Percentiles rank a stretch among this genome's conserved stretches.
phyloP scores from a whole-genome alignment of 2,797 vertebrate genomes.

The Odontamblyopus rebecca region DNA sequence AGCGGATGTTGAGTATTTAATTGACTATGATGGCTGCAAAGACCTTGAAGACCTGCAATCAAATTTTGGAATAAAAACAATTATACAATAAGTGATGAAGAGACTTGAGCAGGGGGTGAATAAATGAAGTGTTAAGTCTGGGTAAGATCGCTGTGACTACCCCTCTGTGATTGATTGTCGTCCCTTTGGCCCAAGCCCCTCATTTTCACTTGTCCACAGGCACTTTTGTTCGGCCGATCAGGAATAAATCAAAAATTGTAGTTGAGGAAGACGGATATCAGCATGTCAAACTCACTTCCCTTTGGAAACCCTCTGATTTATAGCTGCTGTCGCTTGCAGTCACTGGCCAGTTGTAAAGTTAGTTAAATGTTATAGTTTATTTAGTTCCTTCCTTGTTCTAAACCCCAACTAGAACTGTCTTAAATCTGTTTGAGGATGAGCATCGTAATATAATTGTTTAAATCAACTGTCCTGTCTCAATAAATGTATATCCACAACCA shows the following conservation, averaged over 20 bases:
- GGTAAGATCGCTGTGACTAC: conserved; percentile 71
- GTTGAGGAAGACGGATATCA: conserved; percentile 79
- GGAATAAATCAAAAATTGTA: conserved; percentile 81
- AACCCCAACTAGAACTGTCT: conserved; percentile 72
- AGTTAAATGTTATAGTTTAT: conserved; percentile 77
- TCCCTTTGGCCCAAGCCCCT: conserved; percentile 71
- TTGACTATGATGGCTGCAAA: conserved; percentile 60
- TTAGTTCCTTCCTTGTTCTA: conserved; percentile 73
- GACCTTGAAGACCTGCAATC: conserved; percentile 66
- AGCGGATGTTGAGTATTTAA: conserved; percentile 68
- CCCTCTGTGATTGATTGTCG: conserved; percentile 78
- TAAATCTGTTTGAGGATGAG: conserved; percentile 45
- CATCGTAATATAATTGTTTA: conserved; percentile 44
- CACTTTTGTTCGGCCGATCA: conserved; percentile 78
- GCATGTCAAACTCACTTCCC: conserved; percentile 75
- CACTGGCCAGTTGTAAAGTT: conserved; percentile 72
- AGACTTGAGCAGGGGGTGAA: conserved; percentile 67
- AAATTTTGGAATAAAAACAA: conserved; percentile 74
- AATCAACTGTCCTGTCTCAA: conserved; percentile 21
- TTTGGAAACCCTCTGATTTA: conserved; percentile 79
- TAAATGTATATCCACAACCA: conserved; percentile 26
- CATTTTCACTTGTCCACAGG: conserved; percentile 75
- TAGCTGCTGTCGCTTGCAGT: conserved; percentile 65
- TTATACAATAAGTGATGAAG: conserved; percentile 77
- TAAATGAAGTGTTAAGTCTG: conserved; percentile 79